Conservation (phyloP, 2,888 invertebrate genomes). For the Meiosimyza platycephala region DNA sequence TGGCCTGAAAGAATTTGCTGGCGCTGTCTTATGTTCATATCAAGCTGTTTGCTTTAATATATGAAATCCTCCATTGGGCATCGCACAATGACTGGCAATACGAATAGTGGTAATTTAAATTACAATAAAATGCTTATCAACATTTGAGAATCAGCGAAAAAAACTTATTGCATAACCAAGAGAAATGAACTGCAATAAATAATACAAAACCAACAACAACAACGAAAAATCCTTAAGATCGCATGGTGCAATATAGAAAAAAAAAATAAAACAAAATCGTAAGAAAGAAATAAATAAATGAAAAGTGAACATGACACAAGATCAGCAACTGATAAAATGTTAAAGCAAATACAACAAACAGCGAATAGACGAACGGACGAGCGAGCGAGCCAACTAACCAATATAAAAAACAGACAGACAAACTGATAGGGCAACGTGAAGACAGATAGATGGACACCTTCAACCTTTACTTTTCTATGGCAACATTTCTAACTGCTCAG, state of each 20-base stretch:
- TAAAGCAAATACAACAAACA: conserved; percentile 37
- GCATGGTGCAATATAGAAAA: conserved; percentile 40
- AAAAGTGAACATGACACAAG: conserved; percentile 53
- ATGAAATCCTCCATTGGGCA: too few species aligned
- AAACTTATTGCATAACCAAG: conserved; percentile 33
- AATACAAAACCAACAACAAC: conserved; percentile 23
- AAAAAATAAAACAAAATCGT: conserved; percentile 17
- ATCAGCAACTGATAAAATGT: conserved; percentile 49
- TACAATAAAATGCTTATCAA: conserved; percentile 26
- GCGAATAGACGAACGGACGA: conserved; percentile 37
- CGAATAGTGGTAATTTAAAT: conserved; percentile 4
- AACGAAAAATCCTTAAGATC: conserved; percentile 33
- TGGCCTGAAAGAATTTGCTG: too few species aligned
- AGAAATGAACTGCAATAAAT: conserved; percentile 33
- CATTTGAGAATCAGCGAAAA: conserved; percentile 7
- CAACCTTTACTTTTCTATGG: conserved; percentile 43
- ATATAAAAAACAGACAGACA: conserved; percentile 17
- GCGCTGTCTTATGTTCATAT: too few species aligned
- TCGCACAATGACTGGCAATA: too few species aligned
- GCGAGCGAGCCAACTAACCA: neutral
- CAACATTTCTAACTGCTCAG: conserved; percentile 42
- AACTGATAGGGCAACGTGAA: conserved; percentile 5
- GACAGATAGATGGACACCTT: conserved; percentile 41
- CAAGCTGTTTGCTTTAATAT: too few species aligned
- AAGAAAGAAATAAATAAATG: conserved; percentile 48